Conservation (phyloP, 2,113 vertebrate genomes). For the Ascaphus truei region DNA sequence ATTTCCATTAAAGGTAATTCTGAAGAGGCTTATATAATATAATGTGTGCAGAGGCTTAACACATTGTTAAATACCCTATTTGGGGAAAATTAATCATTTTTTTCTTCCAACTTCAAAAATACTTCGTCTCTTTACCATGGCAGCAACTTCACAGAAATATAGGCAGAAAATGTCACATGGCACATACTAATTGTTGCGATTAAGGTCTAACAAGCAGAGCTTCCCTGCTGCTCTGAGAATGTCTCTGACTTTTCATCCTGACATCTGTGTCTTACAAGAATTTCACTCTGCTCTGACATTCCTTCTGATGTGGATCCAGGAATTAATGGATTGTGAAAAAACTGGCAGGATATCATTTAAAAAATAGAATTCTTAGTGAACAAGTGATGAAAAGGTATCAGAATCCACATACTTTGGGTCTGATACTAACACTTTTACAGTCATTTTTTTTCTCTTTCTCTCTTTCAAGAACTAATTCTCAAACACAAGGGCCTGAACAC, state of each 20-base stretch:
- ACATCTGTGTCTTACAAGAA: slow-evolving; percentile 98
- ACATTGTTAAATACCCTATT: slow-evolving; percentile 36
- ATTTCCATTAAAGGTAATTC: slow-evolving; percentile 43
- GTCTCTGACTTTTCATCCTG: slow-evolving; percentile 97
- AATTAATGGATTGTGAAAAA: slow-evolving; percentile 95
- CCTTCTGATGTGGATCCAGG: slow-evolving; percentile 90
- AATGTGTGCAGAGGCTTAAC: slow-evolving; percentile 36
- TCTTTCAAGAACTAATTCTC: not conserved
- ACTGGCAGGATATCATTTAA: slow-evolving; percentile 83
- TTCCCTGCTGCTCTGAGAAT: slow-evolving; percentile 83
- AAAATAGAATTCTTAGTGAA: slow-evolving; percentile 74
- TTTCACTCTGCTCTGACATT: slow-evolving; percentile 88
- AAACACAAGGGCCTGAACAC: slow-evolving; percentile 20
- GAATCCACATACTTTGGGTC: slow-evolving; percentile 58
- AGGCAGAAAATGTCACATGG: slow-evolving; percentile 74
- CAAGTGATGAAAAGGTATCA: slow-evolving; percentile 69
- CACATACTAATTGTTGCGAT: slow-evolving; percentile 85
- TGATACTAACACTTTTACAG: slow-evolving; percentile 50
- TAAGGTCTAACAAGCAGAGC: slow-evolving; percentile 78
- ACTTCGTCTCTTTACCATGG: slow-evolving; percentile 53
- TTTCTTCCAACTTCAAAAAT: slow-evolving; percentile 47
- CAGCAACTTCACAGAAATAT: slow-evolving; percentile 56
- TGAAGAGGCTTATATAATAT: slow-evolving; percentile 28
- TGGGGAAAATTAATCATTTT: slow-evolving; percentile 43
- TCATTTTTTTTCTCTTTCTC: not conserved